Evolutionary conservation across 2,113 vertebrate species (phyloP).

Genomic region (Bos javanicus): DNA sequence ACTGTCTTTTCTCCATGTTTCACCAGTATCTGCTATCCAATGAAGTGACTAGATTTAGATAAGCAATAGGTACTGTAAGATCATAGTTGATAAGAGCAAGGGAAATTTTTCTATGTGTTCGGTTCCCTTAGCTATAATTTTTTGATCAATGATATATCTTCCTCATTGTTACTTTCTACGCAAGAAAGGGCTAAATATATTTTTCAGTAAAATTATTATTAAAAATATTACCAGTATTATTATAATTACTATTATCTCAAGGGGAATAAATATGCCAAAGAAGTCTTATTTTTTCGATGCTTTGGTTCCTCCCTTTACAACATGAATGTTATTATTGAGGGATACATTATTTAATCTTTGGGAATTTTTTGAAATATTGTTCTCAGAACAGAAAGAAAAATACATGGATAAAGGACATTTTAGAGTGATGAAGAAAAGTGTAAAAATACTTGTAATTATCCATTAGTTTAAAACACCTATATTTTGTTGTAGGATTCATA

Average conservation of each 20-base stretch:
- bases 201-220: background rate
- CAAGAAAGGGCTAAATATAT: background rate
- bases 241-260: background rate
- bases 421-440: background rate
- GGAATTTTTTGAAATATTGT: background rate
- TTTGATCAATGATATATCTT: background rate
- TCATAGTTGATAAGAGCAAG: background rate
- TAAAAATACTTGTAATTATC: background rate
- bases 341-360: background rate
- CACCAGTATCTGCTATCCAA: background rate
- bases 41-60: background rate
- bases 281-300: background rate
- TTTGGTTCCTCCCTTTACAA: background rate
- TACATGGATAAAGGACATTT: background rate
- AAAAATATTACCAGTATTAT: background rate
- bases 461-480: background rate
- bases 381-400: background rate
- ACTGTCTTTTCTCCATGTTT: background rate
- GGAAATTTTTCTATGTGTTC: background rate
- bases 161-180: background rate
- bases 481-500: background rate
- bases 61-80: background rate
- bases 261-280: background rate
- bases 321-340: background rate
- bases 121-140: background rate